A percentile compares a stretch with the other conserved stretches of the same genome.
phyloP scores from a whole-genome alignment of 1,140 invertebrate species.

The Aphelenchoides fujianensis region DNA sequence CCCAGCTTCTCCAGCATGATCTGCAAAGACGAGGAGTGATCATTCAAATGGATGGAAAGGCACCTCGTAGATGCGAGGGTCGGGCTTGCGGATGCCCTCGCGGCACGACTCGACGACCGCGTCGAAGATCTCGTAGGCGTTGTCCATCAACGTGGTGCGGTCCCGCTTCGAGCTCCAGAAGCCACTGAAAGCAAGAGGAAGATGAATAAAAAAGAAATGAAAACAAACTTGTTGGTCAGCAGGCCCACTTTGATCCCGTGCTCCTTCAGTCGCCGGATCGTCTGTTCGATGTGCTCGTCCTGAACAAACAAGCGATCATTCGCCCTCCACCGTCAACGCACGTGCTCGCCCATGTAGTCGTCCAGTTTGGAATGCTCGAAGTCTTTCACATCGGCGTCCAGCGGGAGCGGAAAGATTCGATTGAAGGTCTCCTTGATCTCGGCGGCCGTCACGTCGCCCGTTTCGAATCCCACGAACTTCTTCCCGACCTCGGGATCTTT shows the following conservation, averaged over 20 bases:
- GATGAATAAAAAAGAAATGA: too few species aligned
- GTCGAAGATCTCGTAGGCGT: conserved; percentile 16
- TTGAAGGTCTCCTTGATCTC: not conserved
- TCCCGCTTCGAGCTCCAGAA: conserved; percentile 17
- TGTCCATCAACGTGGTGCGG: conserved; percentile 13
- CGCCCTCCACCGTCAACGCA: not conserved
- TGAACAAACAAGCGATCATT: not conserved
- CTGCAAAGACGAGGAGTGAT: conserved; percentile 21
- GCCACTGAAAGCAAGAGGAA: too few species aligned
- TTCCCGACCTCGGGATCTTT: not conserved
- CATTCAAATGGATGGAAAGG: not conserved
- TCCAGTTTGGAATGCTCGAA: not conserved
- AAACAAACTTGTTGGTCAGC: conserved; percentile 33
- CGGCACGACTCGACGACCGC: conserved; percentile 29
- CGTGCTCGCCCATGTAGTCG: conserved; percentile 8
- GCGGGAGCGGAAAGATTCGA: not conserved
- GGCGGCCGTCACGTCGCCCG: not conserved
- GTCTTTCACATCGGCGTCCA: not conserved
- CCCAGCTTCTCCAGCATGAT: conserved; percentile 28
- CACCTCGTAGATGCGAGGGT: conserved; percentile 22
- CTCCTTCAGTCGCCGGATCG: conserved; percentile 27
- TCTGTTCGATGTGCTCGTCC: conserved; percentile 26
- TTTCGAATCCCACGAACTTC: conserved; percentile 9
- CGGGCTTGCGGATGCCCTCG: conserved; percentile 23
- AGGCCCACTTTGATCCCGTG: conserved; percentile 21